Conservation (phyloP, 1,140 invertebrate species). For the Akabosia matsudoensis region DNA sequence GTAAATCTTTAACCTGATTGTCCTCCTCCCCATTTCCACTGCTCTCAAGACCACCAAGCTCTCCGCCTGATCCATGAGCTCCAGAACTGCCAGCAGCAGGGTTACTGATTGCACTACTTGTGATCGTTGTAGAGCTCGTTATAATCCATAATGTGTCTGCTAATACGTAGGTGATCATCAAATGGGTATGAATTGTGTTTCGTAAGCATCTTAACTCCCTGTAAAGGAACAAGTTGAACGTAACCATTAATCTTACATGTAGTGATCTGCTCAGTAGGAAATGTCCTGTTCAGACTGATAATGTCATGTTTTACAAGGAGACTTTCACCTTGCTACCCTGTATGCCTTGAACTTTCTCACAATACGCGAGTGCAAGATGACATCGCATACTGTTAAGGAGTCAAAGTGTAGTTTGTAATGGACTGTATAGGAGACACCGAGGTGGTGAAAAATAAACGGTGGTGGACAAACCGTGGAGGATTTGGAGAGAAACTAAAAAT, state of each 20-base stretch:
- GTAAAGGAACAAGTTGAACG: conserved; percentile 56
- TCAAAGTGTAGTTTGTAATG: too few relatives aligned
- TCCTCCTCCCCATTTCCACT: not conserved
- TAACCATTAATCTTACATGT: too few relatives aligned
- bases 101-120: not conserved
- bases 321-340: not conserved
- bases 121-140: conserved; percentile 49
- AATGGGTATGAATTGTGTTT: conserved; percentile 86
- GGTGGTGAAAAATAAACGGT: too few relatives aligned
- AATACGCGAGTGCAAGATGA: too few relatives aligned
- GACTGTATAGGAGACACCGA: too few relatives aligned
- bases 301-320: too few relatives aligned
- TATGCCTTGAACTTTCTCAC: too few relatives aligned
- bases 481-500: too few relatives aligned
- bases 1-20: not conserved
- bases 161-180: conserved; percentile 78
- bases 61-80: not conserved
- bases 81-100: not conserved
- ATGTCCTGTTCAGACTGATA: too few relatives aligned
- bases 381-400: too few relatives aligned
- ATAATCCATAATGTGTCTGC: conserved; percentile 77
- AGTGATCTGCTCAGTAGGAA: too few relatives aligned
- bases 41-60: not conserved
- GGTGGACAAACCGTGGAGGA: too few relatives aligned
- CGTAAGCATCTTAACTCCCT: conserved; percentile 86